Evolutionary conservation across 2,113 vertebrate species (phyloP).

Genomic region (Pithys albifrons): DNA sequence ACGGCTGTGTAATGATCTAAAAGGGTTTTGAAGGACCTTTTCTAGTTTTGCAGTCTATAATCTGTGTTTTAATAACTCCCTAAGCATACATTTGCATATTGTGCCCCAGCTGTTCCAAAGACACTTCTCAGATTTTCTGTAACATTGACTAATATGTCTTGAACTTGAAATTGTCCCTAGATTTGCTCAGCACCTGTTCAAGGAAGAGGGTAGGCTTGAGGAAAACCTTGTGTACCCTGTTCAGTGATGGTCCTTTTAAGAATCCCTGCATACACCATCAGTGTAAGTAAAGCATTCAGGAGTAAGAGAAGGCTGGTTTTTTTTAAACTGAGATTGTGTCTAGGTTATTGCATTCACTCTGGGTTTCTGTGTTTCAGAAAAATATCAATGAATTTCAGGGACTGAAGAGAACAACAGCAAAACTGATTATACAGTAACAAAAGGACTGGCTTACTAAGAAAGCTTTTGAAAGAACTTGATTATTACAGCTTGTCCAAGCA

Average conservation of each 20-base stretch:
- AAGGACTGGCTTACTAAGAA: not conserved
- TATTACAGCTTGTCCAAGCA: slow-evolving; percentile 3
- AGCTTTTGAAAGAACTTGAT: not conserved
- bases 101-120: not conserved
- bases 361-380: not conserved
- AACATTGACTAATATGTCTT: not conserved
- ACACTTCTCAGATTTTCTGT: not conserved
- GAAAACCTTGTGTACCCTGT: not conserved
- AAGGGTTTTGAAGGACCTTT: not conserved
- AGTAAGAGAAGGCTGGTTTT: not conserved
- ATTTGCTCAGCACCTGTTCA: not conserved
- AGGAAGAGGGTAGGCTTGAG: not conserved
- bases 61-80: slow-evolving; percentile 12
- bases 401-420: not conserved
- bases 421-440: not conserved
- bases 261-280: not conserved
- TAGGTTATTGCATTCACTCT: not conserved
- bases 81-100: not conserved
- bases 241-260: not conserved
- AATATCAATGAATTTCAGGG: not conserved
- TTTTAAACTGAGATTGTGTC: accelerated
- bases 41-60: slow-evolving; percentile 19
- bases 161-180: not conserved
- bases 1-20: not conserved
- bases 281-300: not conserved